Conservation (phyloP, 2,888 invertebrate genomes). For the Bellardia bayeri region DNA sequence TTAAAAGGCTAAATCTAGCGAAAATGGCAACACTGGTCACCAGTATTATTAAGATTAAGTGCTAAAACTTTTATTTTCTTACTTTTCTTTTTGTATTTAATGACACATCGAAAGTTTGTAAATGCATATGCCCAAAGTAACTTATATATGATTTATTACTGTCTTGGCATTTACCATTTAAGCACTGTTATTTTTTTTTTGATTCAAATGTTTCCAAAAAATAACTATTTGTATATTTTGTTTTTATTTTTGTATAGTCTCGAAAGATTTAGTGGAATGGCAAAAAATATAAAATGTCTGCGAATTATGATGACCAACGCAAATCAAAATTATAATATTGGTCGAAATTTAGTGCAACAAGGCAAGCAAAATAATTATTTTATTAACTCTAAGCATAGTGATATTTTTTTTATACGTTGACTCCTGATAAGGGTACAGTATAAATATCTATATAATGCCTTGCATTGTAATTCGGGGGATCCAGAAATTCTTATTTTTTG, state of each 20-base stretch:
- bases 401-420: too few species aligned
- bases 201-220: background rate
- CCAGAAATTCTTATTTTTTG: too few species aligned
- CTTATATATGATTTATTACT: constrained; percentile 9
- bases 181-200: background rate
- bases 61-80: background rate
- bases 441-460: too few species aligned
- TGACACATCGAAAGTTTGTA: constrained; percentile 10
- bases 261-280: constrained; percentile 16
- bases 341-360: too few species aligned
- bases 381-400: too few species aligned
- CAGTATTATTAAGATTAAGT: constrained; percentile 33
- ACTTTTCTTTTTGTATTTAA: constrained; percentile 9
- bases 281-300: background rate
- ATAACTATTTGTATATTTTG: background rate
- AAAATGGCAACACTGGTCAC: background rate
- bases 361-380: too few species aligned
- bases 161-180: background rate
- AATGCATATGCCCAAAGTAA: constrained; percentile 4
- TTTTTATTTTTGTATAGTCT: constrained; percentile 12
- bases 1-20: background rate
- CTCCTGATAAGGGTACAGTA: too few species aligned
- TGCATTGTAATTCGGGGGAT: too few species aligned
- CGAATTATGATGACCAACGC: background rate
- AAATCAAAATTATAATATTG: too few species aligned